phyloP scores from a whole-genome alignment of 2,888 invertebrate species.

The Zygothrica quintamaculata region DNA sequence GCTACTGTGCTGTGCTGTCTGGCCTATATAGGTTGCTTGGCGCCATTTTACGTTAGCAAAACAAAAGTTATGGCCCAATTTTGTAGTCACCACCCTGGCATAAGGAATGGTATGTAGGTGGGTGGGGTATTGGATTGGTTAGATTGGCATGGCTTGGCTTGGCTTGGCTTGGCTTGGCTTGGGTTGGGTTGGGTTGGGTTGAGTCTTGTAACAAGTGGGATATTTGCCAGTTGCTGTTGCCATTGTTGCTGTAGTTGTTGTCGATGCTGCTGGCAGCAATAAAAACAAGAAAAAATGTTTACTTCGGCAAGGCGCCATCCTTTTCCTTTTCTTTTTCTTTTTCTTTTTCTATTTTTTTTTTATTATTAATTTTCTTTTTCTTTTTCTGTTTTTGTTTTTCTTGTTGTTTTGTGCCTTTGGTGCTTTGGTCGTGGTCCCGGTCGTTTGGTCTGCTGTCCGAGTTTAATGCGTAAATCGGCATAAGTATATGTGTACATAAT shows the following conservation, averaged over 20 bases:
- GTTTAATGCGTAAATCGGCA: conserved; percentile 77
- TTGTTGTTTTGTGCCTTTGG: conserved; percentile 47
- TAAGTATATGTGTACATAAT: conserved; percentile 79
- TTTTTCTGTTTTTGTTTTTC: conserved; percentile 3
- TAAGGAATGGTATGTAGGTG: conserved; percentile 24
- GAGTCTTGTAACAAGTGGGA: conserved; percentile 74
- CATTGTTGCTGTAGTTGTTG: conserved; percentile 51
- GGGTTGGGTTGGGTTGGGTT: conserved; percentile 22
- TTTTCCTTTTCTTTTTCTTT: conserved; percentile 47
- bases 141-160: conserved; percentile 23
- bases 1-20: conserved; percentile 43
- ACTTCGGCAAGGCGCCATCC: conserved; percentile 72
- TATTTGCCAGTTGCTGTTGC: conserved; percentile 72
- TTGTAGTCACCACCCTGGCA: conserved; percentile 52
- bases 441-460: conserved; percentile 48
- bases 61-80: conserved; percentile 79
- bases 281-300: conserved; percentile 75
- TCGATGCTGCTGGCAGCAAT: conserved; percentile 73
- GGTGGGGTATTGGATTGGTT: not conserved
- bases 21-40: conserved; percentile 80
- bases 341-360: not conserved
- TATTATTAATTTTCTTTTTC: conserved; percentile 17
- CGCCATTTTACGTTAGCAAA: conserved; percentile 77
- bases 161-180: no score
- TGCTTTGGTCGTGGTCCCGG: conserved; percentile 25